Conservation (phyloP, 2,797 vertebrate species). For the Tangara arthus region DNA sequence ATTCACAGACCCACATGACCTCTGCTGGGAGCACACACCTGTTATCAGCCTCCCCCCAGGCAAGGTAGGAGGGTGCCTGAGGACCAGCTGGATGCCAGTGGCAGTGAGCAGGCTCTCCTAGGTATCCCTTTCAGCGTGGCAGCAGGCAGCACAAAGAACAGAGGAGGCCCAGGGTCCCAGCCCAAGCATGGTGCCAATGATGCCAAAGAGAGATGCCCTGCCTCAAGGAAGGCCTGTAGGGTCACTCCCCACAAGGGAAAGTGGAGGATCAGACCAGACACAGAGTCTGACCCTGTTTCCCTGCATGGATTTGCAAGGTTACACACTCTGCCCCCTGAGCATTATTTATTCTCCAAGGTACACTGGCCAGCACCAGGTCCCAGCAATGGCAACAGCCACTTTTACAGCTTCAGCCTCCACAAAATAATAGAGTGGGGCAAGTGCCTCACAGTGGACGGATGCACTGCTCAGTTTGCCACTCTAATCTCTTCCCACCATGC, state of each 20-base stretch:
- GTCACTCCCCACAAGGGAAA: fast-evolving
- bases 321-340: not conserved
- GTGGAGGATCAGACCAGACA: fast-evolving
- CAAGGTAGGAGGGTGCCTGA: not conserved
- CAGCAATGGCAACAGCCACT: not conserved
- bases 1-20: not conserved
- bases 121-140: fast-evolving
- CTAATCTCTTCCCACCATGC: slow-evolving; percentile 39
- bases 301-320: not conserved
- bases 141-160: not conserved
- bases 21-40: not conserved
- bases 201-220: not conserved
- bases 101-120: not conserved
- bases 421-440: not conserved
- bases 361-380: not conserved
- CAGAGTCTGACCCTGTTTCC: not conserved
- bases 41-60: not conserved
- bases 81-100: not conserved
- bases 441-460: not conserved
- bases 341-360: not conserved
- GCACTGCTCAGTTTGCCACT: not conserved
- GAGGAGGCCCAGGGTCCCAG: not conserved
- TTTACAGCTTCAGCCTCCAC: not conserved
- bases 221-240: fast-evolving
- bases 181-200: fast-evolving